Evolutionary conservation across 1,140 invertebrate species (phyloP).

Genomic region (Melitaea cinxia): DNA sequence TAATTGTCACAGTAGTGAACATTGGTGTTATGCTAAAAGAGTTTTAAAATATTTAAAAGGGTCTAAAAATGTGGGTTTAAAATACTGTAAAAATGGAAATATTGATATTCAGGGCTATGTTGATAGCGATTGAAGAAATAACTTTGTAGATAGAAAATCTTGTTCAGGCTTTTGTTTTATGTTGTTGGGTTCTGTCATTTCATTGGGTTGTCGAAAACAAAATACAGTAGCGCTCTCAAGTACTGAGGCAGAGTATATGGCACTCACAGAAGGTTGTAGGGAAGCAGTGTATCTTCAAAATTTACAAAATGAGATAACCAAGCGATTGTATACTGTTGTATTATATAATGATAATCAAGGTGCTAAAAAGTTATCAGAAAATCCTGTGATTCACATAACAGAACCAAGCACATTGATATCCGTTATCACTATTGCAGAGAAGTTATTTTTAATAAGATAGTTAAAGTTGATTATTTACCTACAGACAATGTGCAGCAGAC

Average conservation of each 20-base stretch:
- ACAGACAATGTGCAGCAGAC: no score
- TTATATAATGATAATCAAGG: slow-evolving; percentile 18
- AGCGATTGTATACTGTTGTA: slow-evolving; percentile 5
- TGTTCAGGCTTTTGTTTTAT: slow-evolving; percentile 9
- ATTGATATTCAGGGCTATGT: slow-evolving; percentile 13
- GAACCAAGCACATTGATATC: slow-evolving; percentile 23
- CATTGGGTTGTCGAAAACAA: slow-evolving; percentile 19
- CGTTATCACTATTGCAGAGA: slow-evolving; percentile 16
- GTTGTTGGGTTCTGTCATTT: slow-evolving; percentile 10
- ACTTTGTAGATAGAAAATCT: slow-evolving; percentile 14
- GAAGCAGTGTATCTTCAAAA: slow-evolving; percentile 7
- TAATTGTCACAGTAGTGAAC: slow-evolving; percentile 18
- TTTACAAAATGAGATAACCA: slow-evolving; percentile 16
- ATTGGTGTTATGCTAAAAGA: slow-evolving; percentile 24
- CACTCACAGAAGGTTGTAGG: slow-evolving; percentile 6
- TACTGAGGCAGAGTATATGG: slow-evolving; percentile 26
- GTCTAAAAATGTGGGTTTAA: slow-evolving; percentile 6
- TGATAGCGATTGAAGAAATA: slow-evolving; percentile 8
- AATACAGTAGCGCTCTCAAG: slow-evolving; percentile 11
- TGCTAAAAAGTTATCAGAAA: slow-evolving; percentile 7
- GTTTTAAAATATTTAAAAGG: slow-evolving; percentile 25
- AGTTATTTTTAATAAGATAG: no score
- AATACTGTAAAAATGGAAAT: slow-evolving; percentile 13
- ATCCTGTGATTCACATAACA: slow-evolving; percentile 9
- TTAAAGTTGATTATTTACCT: no score